Conservation (phyloP, 2,797 vertebrate species). For the Lophotriccus pileatus region DNA sequence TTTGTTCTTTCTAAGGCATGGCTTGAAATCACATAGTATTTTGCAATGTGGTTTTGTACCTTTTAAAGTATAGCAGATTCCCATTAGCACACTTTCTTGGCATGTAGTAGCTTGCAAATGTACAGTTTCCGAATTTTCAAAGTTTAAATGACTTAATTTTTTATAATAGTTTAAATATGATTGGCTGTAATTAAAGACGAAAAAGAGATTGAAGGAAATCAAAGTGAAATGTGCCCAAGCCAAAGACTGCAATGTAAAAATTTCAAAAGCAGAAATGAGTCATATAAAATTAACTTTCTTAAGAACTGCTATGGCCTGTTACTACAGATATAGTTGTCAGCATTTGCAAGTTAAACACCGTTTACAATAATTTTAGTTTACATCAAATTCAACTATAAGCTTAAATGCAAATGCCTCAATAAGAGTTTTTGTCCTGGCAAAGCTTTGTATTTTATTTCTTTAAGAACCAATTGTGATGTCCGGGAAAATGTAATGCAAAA, state of each 20-base stretch:
- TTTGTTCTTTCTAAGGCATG: background rate
- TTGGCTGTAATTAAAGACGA: background rate
- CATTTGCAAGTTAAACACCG: constrained; percentile 38
- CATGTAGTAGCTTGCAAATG: background rate
- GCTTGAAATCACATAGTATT: background rate
- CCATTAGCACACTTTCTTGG: background rate
- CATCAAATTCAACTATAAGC: background rate
- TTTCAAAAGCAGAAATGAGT: constrained; percentile 12
- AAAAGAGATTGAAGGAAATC: background rate
- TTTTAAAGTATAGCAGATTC: background rate
- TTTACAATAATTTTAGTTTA: background rate
- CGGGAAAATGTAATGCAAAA: background rate
- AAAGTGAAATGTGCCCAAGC: background rate
- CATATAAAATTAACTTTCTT: constrained; percentile 43
- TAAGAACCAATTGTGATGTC: background rate
- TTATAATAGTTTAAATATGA: background rate
- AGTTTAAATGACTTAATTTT: background rate
- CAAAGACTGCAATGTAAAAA: background rate
- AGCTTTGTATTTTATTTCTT: background rate
- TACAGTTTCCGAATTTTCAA: background rate
- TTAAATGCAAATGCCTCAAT: background rate
- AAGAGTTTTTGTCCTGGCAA: background rate
- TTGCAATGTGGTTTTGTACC: background rate
- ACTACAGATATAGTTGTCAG: constrained; percentile 21
- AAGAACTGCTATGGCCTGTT: constrained; percentile 4